Conservation (phyloP, 2,888 invertebrate species). For the Aplocera efformata region DNA sequence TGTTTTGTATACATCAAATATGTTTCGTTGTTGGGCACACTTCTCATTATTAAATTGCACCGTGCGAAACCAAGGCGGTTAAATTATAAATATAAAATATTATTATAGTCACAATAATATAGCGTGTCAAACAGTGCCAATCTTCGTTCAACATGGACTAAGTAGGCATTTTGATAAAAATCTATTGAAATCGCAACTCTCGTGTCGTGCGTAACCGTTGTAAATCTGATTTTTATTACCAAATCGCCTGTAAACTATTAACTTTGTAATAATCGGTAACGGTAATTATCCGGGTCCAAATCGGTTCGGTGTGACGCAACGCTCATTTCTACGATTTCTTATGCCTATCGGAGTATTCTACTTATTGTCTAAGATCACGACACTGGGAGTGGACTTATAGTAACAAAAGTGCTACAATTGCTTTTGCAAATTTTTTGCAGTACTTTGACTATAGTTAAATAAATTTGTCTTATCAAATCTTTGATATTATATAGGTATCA, state of each 20-base stretch:
- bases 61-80: too few relatives aligned
- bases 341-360: conserved; percentile 55
- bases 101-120: too few relatives aligned
- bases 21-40: too few relatives aligned
- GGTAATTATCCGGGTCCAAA: conserved; percentile 52
- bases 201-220: conserved; percentile 36
- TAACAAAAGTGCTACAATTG: conserved; percentile 1
- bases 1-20: too few relatives aligned
- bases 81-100: too few relatives aligned
- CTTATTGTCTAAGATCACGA: conserved; percentile 70
- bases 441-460: too few relatives aligned
- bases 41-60: too few relatives aligned
- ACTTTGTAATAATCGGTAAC: conserved; percentile 64
- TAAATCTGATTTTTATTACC: conserved; percentile 42
- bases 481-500: too few relatives aligned
- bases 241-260: conserved; percentile 60
- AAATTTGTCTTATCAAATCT: too few relatives aligned
- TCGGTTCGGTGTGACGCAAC: conserved; percentile 56
- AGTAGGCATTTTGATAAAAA: too few relatives aligned
- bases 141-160: too few relatives aligned
- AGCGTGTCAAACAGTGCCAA: too few relatives aligned
- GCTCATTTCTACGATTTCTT: conserved; percentile 65
- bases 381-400: conserved; percentile 26
- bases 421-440: neutral
- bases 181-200: neutral